Conservation (phyloP, 2,113 vertebrate genomes). For the Syrrhaptes paradoxus region DNA sequence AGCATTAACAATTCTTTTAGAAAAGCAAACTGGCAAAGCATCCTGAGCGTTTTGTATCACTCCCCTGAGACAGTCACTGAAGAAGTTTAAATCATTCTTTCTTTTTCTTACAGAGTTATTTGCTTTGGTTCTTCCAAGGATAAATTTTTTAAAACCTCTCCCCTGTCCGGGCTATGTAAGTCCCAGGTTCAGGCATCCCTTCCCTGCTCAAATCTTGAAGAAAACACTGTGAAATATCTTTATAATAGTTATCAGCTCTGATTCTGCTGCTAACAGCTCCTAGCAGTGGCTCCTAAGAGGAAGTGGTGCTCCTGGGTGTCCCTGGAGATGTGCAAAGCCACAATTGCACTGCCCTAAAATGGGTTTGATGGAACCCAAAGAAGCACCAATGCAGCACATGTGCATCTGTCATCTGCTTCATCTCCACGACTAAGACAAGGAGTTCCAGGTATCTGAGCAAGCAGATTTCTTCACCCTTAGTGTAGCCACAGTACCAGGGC, state of each 20-base stretch:
- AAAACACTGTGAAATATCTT: background rate
- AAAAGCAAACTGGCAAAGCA: constrained; percentile 51
- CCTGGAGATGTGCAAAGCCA: background rate
- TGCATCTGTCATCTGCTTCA: background rate
- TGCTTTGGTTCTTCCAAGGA: background rate
- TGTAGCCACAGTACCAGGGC: background rate
- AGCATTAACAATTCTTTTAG: constrained; percentile 34
- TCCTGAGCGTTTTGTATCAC: background rate
- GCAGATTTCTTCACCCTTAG: background rate
- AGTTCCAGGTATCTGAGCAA: background rate
- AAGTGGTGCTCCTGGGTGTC: background rate
- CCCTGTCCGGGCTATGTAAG: background rate
- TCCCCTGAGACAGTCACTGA: background rate
- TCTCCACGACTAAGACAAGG: background rate
- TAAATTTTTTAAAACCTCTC: background rate
- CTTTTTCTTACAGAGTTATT: background rate
- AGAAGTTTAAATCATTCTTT: constrained; percentile 42
- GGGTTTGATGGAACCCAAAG: background rate
- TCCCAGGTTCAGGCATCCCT: background rate
- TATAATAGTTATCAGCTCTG: background rate
- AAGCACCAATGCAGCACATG: background rate
- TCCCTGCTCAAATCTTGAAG: background rate
- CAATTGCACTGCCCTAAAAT: background rate
- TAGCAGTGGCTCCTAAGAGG: background rate
- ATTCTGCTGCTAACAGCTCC: background rate